These are phyloP conservation scores for Drosophila melanica DNA, from an alignment of 1,140 invertebrate genomes.

Conservation along the genomic window DNA sequence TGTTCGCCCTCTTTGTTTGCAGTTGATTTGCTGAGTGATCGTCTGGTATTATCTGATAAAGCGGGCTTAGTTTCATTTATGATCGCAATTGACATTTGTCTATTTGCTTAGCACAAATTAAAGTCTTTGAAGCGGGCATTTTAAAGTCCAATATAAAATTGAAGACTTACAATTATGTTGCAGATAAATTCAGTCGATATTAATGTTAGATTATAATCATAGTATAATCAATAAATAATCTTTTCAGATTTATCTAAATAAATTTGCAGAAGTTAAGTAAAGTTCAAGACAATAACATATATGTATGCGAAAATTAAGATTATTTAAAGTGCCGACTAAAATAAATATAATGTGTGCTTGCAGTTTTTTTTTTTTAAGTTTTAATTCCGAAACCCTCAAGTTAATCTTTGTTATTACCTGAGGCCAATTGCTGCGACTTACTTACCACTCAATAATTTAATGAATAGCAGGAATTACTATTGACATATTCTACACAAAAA, in stretches of 20 bases:
- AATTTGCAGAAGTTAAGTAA: too few relatives aligned
- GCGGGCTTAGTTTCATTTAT: conserved; percentile 3
- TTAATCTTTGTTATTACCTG: conserved; percentile 43
- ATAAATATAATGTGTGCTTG: neutral
- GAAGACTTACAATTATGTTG: neutral
- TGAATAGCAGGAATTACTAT: conserved; percentile 27
- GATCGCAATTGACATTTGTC: neutral
- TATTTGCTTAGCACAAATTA: neutral
- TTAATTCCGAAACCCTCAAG: conserved; percentile 18
- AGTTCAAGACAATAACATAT: too few relatives aligned
- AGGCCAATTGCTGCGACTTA: conserved; percentile 9
- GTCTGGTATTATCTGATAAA: conserved; percentile 2
- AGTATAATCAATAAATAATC: neutral
- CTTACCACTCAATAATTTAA: conserved; percentile 17
- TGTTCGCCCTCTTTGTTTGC: neutral
- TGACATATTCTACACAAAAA: neutral
- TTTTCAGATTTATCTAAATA: too few relatives aligned
- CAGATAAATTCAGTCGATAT: too few relatives aligned
- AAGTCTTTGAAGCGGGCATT: neutral
- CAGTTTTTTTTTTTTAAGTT: conserved; percentile 7
- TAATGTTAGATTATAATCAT: too few relatives aligned
- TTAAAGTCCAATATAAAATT: neutral
- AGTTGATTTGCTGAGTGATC: conserved; percentile 1
- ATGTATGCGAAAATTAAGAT: too few relatives aligned
- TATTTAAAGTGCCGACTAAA: neutral